Evolutionary conservation across 1,140 invertebrate genomes (phyloP).

Genomic region (Drosophila mojavensis): DNA sequence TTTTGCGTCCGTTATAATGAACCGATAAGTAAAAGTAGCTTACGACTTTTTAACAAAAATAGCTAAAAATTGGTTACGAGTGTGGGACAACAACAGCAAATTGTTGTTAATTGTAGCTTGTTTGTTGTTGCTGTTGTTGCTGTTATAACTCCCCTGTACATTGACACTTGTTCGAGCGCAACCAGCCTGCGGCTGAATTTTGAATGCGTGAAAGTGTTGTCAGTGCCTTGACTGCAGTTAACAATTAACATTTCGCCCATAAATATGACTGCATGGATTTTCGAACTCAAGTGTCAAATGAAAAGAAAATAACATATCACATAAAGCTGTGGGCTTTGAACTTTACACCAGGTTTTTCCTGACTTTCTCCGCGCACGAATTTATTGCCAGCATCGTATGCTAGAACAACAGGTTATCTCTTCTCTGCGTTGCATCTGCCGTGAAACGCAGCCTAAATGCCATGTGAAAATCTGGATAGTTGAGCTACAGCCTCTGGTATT

Average conservation of each 20-base stretch:
- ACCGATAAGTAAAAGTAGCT: slow-evolving; percentile 81
- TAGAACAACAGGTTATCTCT: slow-evolving; percentile 55
- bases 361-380: slow-evolving; percentile 50
- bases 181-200: slow-evolving; percentile 31
- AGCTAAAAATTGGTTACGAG: slow-evolving; percentile 38
- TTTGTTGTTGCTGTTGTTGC: slow-evolving; percentile 46
- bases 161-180: slow-evolving; percentile 58
- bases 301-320: slow-evolving; percentile 7
- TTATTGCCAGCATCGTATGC: slow-evolving; percentile 15
- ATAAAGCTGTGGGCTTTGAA: slow-evolving; percentile 53
- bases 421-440: slow-evolving; percentile 10
- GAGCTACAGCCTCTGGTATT: slow-evolving; percentile 46
- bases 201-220: slow-evolving; percentile 68
- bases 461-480: slow-evolving; percentile 57
- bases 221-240: slow-evolving; percentile 34
- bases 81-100: slow-evolving; percentile 35
- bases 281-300: slow-evolving; percentile 53
- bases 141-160: slow-evolving; percentile 56
- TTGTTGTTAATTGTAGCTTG: slow-evolving; percentile 68
- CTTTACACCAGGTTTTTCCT: slow-evolving; percentile 50
- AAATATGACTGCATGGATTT: slow-evolving; percentile 59
- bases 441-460: slow-evolving; percentile 21
- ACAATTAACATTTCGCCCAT: slow-evolving; percentile 71
- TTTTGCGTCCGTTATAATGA: slow-evolving; percentile 69
- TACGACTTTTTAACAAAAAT: slow-evolving; percentile 67